phyloP scores from a whole-genome alignment of 1,140 invertebrate species.

The Drosophila ambigua region DNA sequence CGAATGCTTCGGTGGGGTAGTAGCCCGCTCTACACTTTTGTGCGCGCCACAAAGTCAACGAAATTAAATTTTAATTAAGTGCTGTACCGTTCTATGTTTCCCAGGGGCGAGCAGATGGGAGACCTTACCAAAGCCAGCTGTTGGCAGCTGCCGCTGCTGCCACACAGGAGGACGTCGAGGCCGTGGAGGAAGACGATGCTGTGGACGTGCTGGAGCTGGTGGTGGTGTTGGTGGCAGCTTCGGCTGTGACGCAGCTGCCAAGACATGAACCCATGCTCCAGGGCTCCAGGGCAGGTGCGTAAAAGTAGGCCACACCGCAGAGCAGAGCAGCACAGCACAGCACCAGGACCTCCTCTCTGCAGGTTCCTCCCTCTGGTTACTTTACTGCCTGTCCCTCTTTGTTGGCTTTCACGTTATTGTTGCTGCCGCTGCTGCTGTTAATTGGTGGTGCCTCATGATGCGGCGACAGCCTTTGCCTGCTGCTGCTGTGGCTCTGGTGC shows the following conservation, averaged over 20 bases:
- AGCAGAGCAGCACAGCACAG: background rate
- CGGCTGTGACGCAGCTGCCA: slow-evolving; percentile 62
- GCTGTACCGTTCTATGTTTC: background rate
- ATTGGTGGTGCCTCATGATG: slow-evolving; percentile 8
- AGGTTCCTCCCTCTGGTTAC: slow-evolving; percentile 1
- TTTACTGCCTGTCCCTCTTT: background rate
- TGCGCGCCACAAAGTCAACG: slow-evolving; percentile 51
- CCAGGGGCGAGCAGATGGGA: slow-evolving; percentile 3
- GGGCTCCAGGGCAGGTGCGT: slow-evolving; percentile 17
- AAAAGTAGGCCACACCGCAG: slow-evolving; percentile 14
- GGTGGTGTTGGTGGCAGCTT: slow-evolving; percentile 20
- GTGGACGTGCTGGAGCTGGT: slow-evolving; percentile 14
- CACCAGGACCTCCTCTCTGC: slow-evolving; percentile 4
- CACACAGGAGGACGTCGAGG: slow-evolving; percentile 56
- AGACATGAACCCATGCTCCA: slow-evolving; percentile 74
- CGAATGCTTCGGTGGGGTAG: background rate
- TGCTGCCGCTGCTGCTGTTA: slow-evolving; percentile 1
- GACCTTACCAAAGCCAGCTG: slow-evolving; percentile 61
- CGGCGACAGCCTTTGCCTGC: slow-evolving; percentile 2
- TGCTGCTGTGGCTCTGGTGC: slow-evolving; percentile 6
- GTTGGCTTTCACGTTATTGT: slow-evolving; percentile 23
- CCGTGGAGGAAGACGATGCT: slow-evolving; percentile 40
- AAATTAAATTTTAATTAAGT: slow-evolving; percentile 66
- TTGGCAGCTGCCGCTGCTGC: slow-evolving; percentile 11
- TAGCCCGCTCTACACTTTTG: slow-evolving; percentile 13